Evolutionary conservation across 2,113 vertebrate genomes (phyloP).

Genomic region (Fulica atra): DNA sequence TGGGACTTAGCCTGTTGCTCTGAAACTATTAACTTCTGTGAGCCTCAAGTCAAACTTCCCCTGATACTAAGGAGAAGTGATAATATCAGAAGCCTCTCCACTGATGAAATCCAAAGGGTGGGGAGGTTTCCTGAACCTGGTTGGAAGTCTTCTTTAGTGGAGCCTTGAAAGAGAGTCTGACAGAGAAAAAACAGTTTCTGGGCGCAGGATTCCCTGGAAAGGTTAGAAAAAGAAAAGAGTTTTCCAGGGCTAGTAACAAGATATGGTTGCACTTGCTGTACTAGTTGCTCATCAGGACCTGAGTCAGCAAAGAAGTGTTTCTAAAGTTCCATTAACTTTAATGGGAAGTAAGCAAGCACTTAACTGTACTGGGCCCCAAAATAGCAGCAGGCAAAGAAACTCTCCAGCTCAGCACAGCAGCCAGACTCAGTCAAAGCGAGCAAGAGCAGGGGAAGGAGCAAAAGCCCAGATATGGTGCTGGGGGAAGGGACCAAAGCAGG

Average conservation of each 20-base stretch:
- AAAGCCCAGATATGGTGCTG: background rate
- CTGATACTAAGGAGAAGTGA: background rate
- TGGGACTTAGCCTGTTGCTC: background rate
- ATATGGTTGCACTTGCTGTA: background rate
- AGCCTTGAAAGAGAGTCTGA: background rate
- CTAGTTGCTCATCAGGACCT: background rate
- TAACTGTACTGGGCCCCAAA: slow-evolving; percentile 6
- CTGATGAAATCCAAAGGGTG: background rate
- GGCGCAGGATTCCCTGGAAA: background rate
- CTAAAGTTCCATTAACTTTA: slow-evolving; percentile 15
- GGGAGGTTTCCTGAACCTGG: background rate
- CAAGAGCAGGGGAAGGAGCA: background rate
- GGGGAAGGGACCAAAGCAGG: background rate
- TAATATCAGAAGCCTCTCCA: background rate
- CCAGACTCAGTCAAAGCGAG: background rate
- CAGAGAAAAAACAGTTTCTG: background rate
- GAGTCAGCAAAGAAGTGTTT: slow-evolving; percentile 18
- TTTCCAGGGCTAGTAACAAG: background rate
- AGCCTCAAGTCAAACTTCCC: background rate
- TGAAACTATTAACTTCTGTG: background rate
- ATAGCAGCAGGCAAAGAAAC: slow-evolving; percentile 28
- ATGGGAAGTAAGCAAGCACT: slow-evolving; percentile 16
- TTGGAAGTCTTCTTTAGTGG: background rate
- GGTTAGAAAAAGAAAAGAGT: background rate
- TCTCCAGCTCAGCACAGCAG: slow-evolving; percentile 3